Conservation (phyloP, 2,113 vertebrate genomes). For the Cyanoderma ruficeps region DNA sequence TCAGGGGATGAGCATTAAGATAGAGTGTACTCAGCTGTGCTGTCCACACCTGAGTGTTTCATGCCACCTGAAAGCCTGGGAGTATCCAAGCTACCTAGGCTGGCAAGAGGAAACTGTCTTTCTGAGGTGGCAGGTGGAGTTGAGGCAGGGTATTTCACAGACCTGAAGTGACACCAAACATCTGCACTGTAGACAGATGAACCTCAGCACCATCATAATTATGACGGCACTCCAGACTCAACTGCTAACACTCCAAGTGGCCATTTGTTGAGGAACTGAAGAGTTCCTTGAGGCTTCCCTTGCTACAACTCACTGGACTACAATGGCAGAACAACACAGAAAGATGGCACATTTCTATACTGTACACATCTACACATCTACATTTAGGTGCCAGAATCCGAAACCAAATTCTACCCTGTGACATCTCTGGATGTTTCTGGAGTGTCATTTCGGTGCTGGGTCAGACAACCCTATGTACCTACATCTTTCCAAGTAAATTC, state of each 20-base stretch:
- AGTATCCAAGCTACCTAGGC: background rate
- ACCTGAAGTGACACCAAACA: background rate
- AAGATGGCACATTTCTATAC: background rate
- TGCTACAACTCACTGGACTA: background rate
- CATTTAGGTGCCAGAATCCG: background rate
- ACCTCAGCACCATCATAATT: background rate
- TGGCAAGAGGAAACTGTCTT: background rate
- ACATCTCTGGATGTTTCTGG: background rate
- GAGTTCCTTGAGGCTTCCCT: background rate
- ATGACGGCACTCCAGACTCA: background rate
- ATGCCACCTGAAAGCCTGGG: background rate
- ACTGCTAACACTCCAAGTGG: background rate
- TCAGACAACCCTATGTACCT: background rate
- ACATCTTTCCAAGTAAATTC: background rate
- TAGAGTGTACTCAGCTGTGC: background rate
- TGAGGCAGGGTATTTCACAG: background rate
- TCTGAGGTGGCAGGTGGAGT: background rate
- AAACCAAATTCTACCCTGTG: background rate
- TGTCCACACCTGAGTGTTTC: background rate
- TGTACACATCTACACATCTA: background rate
- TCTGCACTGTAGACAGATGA: background rate
- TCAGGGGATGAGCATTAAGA: background rate
- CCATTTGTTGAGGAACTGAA: background rate
- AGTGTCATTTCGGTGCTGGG: fast-evolving
- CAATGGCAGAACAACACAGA: background rate